Base-by-base conservation (phyloP, 1,140 invertebrate species). In the Daktulosphaira vitifoliae region DNA sequence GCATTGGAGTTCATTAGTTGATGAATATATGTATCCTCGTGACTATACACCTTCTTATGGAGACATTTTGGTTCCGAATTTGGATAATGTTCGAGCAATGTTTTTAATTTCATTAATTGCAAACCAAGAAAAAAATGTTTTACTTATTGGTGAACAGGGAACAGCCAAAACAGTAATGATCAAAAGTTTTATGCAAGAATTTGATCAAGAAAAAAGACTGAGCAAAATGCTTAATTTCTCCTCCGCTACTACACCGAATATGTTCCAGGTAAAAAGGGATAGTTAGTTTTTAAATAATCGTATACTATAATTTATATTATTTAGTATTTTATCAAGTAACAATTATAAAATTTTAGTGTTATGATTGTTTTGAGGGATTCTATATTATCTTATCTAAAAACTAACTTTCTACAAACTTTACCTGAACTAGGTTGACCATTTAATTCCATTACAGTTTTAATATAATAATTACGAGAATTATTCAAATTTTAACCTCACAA, bases 151-250 rank as follows among this genome's bases (percentile, higher is more conserved):
- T 48, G 94, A 97, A 76, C 92, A 94, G 77, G 94, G 95, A 22
- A 95, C 93, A 0, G 93, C 90, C 0, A 98, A 96, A 78, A 96
- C 91, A 0, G 89, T 96, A 0, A 96, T 96, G 85, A 90, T 97
- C 81, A 96, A 96, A 74, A 84, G 88, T 7, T 96, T 92, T 72
- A 91, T 95, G 86, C 87, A 86, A 70, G 90, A 91, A 73, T 79
- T 82, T n/a, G 92, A 93, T 77, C 83, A 89, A 1, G 93, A 96
- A 72, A 81, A 82, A 3, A 90, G 91, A 71, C 78, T 96, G 62
- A 84, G 83, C 44, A 81, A 94, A 66, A 86, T 87, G 0, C 90
- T 96, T 71, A 97, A 96, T 76, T 98, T 97, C 74, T 96, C 93
- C 5, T 96, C 91, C 25, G 93, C 93, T 0, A 96, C 94, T 0